Conservation (phyloP, 37 sponge, comb jelly and placozoan genomes). For the Spongia lamella region DNA sequence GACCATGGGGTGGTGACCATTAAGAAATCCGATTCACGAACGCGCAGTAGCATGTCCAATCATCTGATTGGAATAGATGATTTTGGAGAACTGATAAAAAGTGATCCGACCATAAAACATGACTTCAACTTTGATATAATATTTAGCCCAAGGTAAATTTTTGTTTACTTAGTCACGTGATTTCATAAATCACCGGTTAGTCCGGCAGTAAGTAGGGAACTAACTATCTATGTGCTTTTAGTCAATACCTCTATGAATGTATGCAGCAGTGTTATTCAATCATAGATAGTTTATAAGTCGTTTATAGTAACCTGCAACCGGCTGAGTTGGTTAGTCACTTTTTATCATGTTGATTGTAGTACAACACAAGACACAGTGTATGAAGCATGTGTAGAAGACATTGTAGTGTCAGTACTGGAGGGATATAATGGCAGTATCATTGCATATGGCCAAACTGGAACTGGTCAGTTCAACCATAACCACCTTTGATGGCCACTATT, state of each 20-base stretch:
- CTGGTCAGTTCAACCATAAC: slow-evolving; percentile 5
- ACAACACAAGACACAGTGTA: slow-evolving; percentile 64
- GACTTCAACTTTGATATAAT: slow-evolving; percentile 56
- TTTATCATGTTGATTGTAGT: slow-evolving; percentile 21
- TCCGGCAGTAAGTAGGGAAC: background rate
- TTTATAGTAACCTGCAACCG: too few relatives aligned
- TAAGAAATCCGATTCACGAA: slow-evolving; percentile 23
- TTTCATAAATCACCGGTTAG: too few relatives aligned
- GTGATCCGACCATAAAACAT: slow-evolving; percentile 44
- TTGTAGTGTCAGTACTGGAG: slow-evolving; percentile 71
- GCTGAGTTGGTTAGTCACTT: too few relatives aligned
- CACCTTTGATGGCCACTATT: slow-evolving; percentile 46
- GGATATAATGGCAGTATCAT: slow-evolving; percentile 94
- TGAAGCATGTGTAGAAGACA: slow-evolving; percentile 40
- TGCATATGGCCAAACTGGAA: slow-evolving; percentile 92
- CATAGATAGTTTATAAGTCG: too few relatives aligned
- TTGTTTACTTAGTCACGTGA: slow-evolving; percentile 13
- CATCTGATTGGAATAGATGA: slow-evolving; percentile 60
- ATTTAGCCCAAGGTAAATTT: slow-evolving; percentile 39
- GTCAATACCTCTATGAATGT: too few relatives aligned
- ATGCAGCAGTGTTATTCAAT: too few relatives aligned
- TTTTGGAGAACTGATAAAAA: slow-evolving; percentile 34
- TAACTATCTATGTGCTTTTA: too few relatives aligned
- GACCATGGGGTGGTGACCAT: slow-evolving; percentile 22
- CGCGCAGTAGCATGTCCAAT: background rate